Conservation (phyloP, 2,113 vertebrate species). For the Gobius niger region DNA sequence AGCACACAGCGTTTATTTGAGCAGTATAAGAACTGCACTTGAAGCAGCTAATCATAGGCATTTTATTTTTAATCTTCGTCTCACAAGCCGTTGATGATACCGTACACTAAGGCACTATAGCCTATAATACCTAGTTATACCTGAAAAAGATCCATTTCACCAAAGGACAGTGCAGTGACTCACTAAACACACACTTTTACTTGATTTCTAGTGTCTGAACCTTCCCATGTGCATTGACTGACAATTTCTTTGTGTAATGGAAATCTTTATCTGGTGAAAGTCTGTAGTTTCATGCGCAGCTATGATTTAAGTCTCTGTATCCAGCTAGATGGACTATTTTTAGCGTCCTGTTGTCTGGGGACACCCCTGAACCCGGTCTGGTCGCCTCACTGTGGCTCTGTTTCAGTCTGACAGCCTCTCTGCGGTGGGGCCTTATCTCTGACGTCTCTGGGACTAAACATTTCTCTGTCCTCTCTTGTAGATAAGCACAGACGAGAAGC, state of each 20-base stretch:
- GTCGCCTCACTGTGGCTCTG: slow-evolving; percentile 29
- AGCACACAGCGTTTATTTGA: neutral
- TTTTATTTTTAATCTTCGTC: neutral
- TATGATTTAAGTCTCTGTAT: neutral
- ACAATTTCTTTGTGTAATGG: no score
- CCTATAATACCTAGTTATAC: no score
- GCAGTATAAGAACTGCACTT: neutral
- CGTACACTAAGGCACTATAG: neutral
- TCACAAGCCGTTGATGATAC: neutral
- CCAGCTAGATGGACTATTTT: slow-evolving; percentile 49
- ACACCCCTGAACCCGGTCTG: slow-evolving; percentile 40
- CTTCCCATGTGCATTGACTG: no score
- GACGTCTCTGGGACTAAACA: slow-evolving; percentile 21
- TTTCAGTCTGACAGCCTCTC: slow-evolving; percentile 38
- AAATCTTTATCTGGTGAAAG: neutral
- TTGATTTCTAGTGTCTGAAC: no score
- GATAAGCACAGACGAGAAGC: neutral
- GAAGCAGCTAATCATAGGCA: neutral
- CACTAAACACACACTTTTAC: neutral
- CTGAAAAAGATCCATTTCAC: no score
- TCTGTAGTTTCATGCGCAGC: slow-evolving; percentile 6
- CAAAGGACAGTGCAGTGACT: neutral
- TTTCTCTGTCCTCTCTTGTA: neutral
- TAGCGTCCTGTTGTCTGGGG: slow-evolving; percentile 36
- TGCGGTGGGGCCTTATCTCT: slow-evolving; percentile 29